phyloP scores from a whole-genome alignment of 2,888 invertebrate genomes.

The Ditula angustiorana region DNA sequence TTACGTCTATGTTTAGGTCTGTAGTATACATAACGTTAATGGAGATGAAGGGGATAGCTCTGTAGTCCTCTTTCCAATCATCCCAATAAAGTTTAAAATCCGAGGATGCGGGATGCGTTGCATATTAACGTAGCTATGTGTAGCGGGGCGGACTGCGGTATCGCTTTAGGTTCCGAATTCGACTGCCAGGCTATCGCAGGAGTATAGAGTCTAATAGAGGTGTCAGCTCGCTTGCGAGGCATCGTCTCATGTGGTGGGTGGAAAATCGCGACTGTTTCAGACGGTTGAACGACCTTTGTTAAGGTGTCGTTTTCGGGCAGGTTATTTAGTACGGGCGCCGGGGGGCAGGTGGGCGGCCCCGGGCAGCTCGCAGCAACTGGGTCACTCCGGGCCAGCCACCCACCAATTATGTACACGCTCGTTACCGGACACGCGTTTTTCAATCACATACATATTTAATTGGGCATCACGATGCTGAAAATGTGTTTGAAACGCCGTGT shows the following conservation, averaged over 20 bases:
- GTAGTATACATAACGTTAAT: neutral
- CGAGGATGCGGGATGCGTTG: slow-evolving; percentile 14
- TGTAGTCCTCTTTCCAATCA: slow-evolving; percentile 9
- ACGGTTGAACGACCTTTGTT: slow-evolving; percentile 85
- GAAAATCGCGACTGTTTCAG: slow-evolving; percentile 66
- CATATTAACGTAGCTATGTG: slow-evolving; percentile 21
- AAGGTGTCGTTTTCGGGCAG: slow-evolving; percentile 85
- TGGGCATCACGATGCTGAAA: slow-evolving; percentile 83
- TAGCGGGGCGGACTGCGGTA: slow-evolving; percentile 3
- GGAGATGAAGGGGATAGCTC: neutral
- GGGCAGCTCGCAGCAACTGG: slow-evolving; percentile 84
- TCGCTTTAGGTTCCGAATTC: slow-evolving; percentile 1
- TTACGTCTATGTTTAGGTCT: neutral
- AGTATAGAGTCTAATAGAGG: slow-evolving; percentile 15
- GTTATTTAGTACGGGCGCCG: slow-evolving; percentile 75
- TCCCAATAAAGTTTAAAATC: slow-evolving; percentile 22
- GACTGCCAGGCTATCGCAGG: slow-evolving; percentile 23
- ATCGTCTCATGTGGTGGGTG: slow-evolving; percentile 47
- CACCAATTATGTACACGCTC: slow-evolving; percentile 86
- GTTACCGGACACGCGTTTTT: slow-evolving; percentile 86
- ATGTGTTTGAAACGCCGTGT: slow-evolving; percentile 79
- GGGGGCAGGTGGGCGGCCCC: slow-evolving; percentile 55
- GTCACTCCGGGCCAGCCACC: slow-evolving; percentile 81
- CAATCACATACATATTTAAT: slow-evolving; percentile 86
- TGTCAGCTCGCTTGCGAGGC: slow-evolving; percentile 40